A percentile compares a stretch with the other conserved stretches of the same genome.
phyloP scores from a whole-genome alignment of 2,888 invertebrate species.

The Oscheius sp. region DNA sequence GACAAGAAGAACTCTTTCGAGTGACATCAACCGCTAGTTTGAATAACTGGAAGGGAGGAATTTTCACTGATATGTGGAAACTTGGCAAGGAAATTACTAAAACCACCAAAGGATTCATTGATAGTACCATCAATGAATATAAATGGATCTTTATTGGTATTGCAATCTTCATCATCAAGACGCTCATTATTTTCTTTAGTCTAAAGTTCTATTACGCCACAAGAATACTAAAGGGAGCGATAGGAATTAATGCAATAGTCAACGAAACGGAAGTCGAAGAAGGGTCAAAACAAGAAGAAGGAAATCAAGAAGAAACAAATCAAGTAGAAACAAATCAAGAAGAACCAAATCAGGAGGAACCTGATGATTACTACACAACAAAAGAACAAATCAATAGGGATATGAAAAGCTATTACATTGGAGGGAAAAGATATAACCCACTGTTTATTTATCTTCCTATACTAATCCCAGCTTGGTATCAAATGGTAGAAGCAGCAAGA shows the following conservation, averaged over 20 bases:
- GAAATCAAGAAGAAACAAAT: neutral
- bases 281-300: neutral
- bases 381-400: neutral
- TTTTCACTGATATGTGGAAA: neutral
- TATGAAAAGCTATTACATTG: neutral
- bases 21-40: neutral
- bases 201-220: neutral
- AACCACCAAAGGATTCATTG: neutral
- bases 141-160: neutral
- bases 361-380: neutral
- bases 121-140: neutral
- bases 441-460: slow-evolving; percentile 31
- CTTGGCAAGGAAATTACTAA: neutral
- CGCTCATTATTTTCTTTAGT: neutral
- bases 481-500: neutral
- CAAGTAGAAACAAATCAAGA: neutral
- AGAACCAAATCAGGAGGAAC: neutral
- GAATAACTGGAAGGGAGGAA: neutral
- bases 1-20: neutral
- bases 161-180: neutral
- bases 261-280: neutral
- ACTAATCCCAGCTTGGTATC: slow-evolving; percentile 3
- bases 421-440: slow-evolving; percentile 2
- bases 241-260: neutral
- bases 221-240: neutral